A percentile compares a stretch with the other conserved stretches of the same genome.
Conservation (phyloP, 2,888 invertebrate species). For the Lathronympha strigana region DNA sequence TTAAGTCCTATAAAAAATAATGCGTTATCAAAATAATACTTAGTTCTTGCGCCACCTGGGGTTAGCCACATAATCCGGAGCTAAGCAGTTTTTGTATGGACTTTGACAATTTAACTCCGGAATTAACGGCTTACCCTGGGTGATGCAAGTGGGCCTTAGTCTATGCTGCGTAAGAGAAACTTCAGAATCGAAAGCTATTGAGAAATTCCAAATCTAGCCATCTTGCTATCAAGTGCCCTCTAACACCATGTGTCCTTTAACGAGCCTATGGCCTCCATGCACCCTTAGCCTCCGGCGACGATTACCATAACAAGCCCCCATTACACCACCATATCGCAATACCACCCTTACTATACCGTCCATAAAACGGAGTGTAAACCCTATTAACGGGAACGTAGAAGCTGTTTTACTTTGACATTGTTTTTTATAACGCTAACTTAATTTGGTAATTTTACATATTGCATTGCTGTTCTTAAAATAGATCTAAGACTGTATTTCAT, state of each 20-base stretch:
- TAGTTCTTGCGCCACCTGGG: too few relatives aligned
- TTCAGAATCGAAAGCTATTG: conserved; percentile 15
- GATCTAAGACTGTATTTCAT: not conserved
- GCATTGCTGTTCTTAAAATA: not conserved
- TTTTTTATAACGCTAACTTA: conserved; percentile 1
- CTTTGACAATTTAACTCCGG: too few relatives aligned
- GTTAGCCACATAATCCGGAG: too few relatives aligned
- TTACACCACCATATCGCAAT: conserved; percentile 61
- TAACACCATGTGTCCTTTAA: conserved; percentile 52
- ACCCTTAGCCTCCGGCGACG: conserved; percentile 67
- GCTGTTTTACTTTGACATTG: not conserved
- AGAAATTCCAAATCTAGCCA: conserved; percentile 21
- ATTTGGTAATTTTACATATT: not conserved
- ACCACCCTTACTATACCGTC: conserved; percentile 43
- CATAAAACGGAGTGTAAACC: not conserved
- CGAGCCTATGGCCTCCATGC: conserved; percentile 66
- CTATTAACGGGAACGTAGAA: not conserved
- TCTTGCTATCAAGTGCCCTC: conserved; percentile 31
- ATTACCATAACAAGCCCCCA: conserved; percentile 83
- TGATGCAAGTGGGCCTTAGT: too few relatives aligned
- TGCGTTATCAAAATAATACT: too few relatives aligned
- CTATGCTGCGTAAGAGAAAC: not conserved
- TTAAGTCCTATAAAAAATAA: too few relatives aligned
- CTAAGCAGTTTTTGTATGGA: too few relatives aligned
- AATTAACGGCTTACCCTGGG: too few relatives aligned